Evolutionary conservation across 2,113 vertebrate genomes (phyloP), one percentile per base, ranked within the genome.

Genomic region (Gymnarchus niloticus): DNA sequence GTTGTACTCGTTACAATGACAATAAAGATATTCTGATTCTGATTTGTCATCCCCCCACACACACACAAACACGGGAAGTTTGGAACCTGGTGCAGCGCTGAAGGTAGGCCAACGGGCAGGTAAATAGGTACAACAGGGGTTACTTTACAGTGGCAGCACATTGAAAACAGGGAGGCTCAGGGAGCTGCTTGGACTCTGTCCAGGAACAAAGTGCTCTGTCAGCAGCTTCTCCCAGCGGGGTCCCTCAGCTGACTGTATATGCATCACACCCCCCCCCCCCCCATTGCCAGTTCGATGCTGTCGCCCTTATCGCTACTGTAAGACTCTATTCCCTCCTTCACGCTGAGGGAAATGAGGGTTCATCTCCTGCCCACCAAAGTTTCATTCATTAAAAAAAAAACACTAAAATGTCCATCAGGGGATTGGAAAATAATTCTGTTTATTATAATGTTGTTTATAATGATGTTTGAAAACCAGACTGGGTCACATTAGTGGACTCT

Each of bases 181-280:
- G 21, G 48, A 19, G 23, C n/a, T 0, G 28, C 28, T 25, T 82
- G 49, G 80, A 56, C 4, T 82, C 80, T 21, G 5, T 37, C 80
- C 80, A 82, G 14, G 80, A 82, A 49, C 28, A 37, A 28, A 37
- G 48, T 33, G 80, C 51, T 37, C 49, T 82, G 80, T 82, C 80
- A 82, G 80, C 80, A 33, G n/a, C 54, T 41, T 82, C n/a, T 28
- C 51, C 48, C 51, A 28, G 28, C 2, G 17, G 14, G 25, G 48
- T n/a, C 7, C 6, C 80, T 51, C 0, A 0, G 28, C 80, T 82
- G 25, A 25, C 51, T 54, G 80, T 82, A 21, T 54, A 54, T 19
- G 25, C 54, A 28, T 52, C 80, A 82, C 51, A 65, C 59, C n/a
- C 3, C 3, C 7, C 19, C 6, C n/a, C 48, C 6, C 80, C 37